A percentile compares a stretch with the other conserved stretches of the same genome.
Evolutionary conservation across 2,797 vertebrate genomes (phyloP).

Genomic region (Siniperca obscura): DNA sequence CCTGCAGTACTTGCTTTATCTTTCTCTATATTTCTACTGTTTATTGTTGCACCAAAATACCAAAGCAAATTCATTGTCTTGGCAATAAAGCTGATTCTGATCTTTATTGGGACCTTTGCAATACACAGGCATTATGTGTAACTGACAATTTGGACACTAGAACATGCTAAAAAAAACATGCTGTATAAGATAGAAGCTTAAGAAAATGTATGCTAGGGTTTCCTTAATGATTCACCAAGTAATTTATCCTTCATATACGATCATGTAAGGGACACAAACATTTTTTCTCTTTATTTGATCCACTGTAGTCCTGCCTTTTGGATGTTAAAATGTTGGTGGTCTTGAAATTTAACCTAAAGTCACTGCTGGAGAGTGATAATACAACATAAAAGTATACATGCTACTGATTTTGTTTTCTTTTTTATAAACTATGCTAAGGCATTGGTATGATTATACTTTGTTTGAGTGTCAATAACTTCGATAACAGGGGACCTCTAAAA

Average conservation of each 20-base stretch:
- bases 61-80: too few species aligned
- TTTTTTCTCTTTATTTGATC: background rate
- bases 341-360: slow-evolving; percentile 4
- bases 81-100: too few species aligned
- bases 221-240: background rate
- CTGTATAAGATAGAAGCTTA: background rate
- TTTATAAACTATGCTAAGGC: slow-evolving; percentile 20
- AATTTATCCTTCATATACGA: background rate
- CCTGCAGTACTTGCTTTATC: too few species aligned
- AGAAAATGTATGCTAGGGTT: background rate
- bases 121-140: background rate
- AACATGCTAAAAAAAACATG: background rate
- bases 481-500: slow-evolving; percentile 55
- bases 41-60: too few species aligned
- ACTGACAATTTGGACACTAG: background rate
- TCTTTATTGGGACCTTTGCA: background rate
- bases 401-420: background rate
- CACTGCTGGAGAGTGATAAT: background rate
- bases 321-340: background rate
- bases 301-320: background rate
- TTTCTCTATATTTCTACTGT: too few species aligned
- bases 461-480: slow-evolving; percentile 55
- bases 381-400: background rate
- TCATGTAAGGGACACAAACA: background rate
- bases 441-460: slow-evolving; percentile 13